These are phyloP conservation scores for Microcebus griseorufus DNA, from an alignment of 2,113 vertebrate species.

Conservation along the genomic window DNA sequence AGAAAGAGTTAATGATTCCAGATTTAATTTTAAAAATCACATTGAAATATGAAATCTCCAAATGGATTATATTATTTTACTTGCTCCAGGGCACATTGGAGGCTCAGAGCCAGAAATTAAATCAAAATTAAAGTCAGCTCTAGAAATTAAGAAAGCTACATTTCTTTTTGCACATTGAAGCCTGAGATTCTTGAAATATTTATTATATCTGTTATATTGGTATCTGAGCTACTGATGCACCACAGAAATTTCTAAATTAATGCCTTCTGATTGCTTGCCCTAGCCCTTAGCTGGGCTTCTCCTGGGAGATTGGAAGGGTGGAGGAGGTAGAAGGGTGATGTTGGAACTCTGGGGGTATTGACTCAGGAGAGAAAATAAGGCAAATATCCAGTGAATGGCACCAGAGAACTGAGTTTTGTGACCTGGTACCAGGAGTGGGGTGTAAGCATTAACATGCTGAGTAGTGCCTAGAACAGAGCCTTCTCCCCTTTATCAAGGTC, in stretches of 20 bases:
- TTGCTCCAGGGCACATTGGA: not conserved
- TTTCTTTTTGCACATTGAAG: not conserved
- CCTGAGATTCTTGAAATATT: not conserved
- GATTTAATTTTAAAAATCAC: conserved; percentile 26
- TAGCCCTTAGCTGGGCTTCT: not conserved
- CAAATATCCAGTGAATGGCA: accelerated
- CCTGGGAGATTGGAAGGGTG: not conserved
- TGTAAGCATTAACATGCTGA: not conserved
- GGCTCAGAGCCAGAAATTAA: not conserved
- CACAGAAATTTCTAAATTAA: not conserved
- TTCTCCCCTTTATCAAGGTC: not conserved
- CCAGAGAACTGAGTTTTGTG: not conserved
- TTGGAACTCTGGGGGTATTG: not conserved
- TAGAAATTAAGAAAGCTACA: not conserved
- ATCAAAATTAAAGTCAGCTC: not conserved
- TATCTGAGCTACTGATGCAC: not conserved
- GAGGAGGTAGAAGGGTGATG: not conserved
- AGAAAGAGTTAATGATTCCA: not conserved
- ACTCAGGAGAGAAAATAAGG: too few species aligned
- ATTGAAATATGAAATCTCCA: not conserved
- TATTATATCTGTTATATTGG: not conserved
- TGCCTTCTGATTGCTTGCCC: not conserved
- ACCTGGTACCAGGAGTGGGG: not conserved
- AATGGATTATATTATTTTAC: not conserved
- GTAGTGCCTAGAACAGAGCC: not conserved